Evolutionary conservation across 2,888 invertebrate species (phyloP), one percentile per base, ranked within the genome.

Genomic region (Pterobdella sp.): DNA sequence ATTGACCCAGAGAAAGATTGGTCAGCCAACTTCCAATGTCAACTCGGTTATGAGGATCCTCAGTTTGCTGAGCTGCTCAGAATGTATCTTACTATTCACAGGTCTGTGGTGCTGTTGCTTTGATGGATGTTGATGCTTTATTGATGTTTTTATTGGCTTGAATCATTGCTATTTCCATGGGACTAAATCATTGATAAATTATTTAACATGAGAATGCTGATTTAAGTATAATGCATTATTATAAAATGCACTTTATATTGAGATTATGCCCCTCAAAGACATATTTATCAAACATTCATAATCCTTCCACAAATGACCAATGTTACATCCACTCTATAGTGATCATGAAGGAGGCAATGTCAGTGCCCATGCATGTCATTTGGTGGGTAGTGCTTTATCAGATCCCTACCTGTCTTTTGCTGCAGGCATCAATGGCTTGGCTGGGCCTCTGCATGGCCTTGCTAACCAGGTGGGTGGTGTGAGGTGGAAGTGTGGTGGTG

Each of bases 341-440:
- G 94, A 95, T 84, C 94, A 95, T 85, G 94, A 95, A 85, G 94
- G 94, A 78, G 94, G 95, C 79, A 95, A 95, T 84, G 95, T 96
- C 4, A 93, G 93, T 10, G 95, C 95, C 1, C 95, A 95, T 85
- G 91, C 94, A 0, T 90, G 91, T 22, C 95, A 95, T 85, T 86
- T 96, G 83, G 94, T 95, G 1, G 94, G 92, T 52, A 94, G 94
- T 0, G 94, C 95, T 1, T 87, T 95, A 69, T 93, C 93, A 79
- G 94, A 95, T 84, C 93, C 94, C 22, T 94, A 93, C 85, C 87
- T 96, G 4, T 91, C 93, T 14, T 93, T 93, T 84, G 89, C 93
- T 65, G 94, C 93, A 68, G 93, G 93, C 71, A 89, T 96, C 87
- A 92, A 92, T 84, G 95, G 95, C 34, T 87, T 95, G 64, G 94